Evolutionary conservation across 2,888 invertebrate genomes (phyloP).

Genomic region (Melinaea marsaeus): DNA sequence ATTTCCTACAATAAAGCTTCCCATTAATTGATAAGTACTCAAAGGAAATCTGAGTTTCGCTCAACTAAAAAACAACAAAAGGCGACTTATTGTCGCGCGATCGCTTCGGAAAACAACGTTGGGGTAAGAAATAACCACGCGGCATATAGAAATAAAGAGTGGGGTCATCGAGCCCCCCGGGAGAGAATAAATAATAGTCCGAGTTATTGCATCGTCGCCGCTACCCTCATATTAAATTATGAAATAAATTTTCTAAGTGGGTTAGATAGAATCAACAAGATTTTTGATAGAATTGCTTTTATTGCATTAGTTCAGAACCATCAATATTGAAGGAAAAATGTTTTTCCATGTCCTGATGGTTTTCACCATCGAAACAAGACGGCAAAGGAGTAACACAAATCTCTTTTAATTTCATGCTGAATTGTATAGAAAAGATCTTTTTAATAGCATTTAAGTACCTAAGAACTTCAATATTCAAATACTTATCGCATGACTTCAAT

Average conservation of each 20-base stretch:
- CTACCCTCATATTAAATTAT: conserved; percentile 29
- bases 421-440: no score
- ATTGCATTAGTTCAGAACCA: not conserved
- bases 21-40: conserved; percentile 24
- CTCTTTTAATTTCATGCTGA: no score
- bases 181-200: conserved; percentile 24
- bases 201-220: conserved; percentile 24
- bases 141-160: conserved; percentile 51
- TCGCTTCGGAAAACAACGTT: conserved; percentile 24
- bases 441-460: no score
- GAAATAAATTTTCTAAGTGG: conserved; percentile 25
- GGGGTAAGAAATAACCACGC: conserved; percentile 41
- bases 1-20: conserved; percentile 9
- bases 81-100: conserved; percentile 33
- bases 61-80: conserved; percentile 28
- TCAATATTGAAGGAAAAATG: no score
- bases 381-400: no score
- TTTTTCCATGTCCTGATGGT: no score
- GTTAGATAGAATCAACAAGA: not conserved
- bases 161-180: conserved; percentile 47
- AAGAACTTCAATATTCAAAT: no score
- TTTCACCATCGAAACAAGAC: no score
- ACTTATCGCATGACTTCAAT: no score
- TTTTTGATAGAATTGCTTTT: not conserved
- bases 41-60: conserved; percentile 8